phyloP scores from a whole-genome alignment of 1,140 invertebrate genomes.

The Formica exsecta region DNA sequence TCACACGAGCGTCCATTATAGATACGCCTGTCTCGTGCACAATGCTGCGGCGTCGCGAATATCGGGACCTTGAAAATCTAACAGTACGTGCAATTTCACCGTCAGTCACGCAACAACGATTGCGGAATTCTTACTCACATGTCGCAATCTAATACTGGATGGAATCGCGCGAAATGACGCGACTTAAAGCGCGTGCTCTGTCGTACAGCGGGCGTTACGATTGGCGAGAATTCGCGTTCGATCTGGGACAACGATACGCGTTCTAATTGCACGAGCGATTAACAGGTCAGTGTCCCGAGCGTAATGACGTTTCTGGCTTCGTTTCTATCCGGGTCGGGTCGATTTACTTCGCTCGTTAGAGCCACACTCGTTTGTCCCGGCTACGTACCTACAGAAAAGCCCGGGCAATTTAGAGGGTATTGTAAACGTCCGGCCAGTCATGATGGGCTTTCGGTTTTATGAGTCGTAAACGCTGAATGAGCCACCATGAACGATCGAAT shows the following conservation, averaged over 20 bases:
- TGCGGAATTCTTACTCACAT: conserved; percentile 51
- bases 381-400: neutral
- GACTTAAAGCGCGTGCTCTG: conserved; percentile 32
- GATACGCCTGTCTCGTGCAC: conserved; percentile 51
- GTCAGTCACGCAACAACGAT: conserved; percentile 63
- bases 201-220: neutral
- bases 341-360: conserved; percentile 14
- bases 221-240: conserved; percentile 18
- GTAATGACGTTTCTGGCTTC: conserved; percentile 23
- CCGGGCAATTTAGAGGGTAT: neutral
- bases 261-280: conserved; percentile 50
- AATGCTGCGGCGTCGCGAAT: conserved; percentile 28
- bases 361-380: conserved; percentile 26
- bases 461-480: conserved; percentile 59
- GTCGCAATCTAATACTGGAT: conserved; percentile 14
- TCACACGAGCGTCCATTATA: conserved; percentile 38
- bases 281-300: conserved; percentile 37
- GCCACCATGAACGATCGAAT: conserved; percentile 3
- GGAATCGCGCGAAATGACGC: conserved; percentile 30
- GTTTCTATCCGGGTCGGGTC: neutral
- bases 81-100: conserved; percentile 68
- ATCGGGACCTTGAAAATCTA: conserved; percentile 66
- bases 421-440: conserved; percentile 16
- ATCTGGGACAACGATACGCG: conserved; percentile 38
- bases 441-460: conserved; percentile 64